Percentiles rank a stretch among this genome's conserved stretches.
Evolutionary conservation across 2,113 vertebrate genomes (phyloP).

Genomic region (Mastomys natalensis): DNA sequence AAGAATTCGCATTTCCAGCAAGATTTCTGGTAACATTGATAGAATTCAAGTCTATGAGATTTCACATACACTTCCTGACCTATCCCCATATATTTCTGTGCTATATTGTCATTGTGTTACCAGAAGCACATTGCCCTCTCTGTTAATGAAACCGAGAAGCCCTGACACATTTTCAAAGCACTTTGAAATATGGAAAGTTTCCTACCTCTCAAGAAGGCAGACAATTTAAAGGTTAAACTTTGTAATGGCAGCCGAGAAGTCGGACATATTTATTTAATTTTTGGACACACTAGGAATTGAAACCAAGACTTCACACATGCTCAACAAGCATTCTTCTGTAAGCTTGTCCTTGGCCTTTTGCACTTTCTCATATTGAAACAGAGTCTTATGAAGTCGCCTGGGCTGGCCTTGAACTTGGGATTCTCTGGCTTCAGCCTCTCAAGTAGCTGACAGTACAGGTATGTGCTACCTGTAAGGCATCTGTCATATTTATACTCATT

Average conservation of each 20-base stretch:
- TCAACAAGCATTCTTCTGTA: not conserved
- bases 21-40: not conserved
- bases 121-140: not conserved
- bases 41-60: not conserved
- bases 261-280: not conserved
- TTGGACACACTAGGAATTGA: not conserved
- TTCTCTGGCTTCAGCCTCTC: not conserved
- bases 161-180: not conserved
- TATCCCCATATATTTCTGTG: not conserved
- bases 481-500: not conserved
- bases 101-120: not conserved
- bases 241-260: not conserved
- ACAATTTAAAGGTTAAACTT: not conserved
- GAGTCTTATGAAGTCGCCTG: not conserved
- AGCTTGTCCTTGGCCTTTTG: no score
- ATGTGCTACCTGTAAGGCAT: not conserved
- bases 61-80: not conserved
- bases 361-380: not conserved
- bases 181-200: not conserved
- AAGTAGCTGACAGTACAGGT: not conserved
- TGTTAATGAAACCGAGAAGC: not conserved
- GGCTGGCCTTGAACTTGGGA: not conserved
- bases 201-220: not conserved
- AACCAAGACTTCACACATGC: not conserved
- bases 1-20: conserved; percentile 9